phyloP scores from a whole-genome alignment of 2,888 invertebrate species.

The Standfussiana lucernea region DNA sequence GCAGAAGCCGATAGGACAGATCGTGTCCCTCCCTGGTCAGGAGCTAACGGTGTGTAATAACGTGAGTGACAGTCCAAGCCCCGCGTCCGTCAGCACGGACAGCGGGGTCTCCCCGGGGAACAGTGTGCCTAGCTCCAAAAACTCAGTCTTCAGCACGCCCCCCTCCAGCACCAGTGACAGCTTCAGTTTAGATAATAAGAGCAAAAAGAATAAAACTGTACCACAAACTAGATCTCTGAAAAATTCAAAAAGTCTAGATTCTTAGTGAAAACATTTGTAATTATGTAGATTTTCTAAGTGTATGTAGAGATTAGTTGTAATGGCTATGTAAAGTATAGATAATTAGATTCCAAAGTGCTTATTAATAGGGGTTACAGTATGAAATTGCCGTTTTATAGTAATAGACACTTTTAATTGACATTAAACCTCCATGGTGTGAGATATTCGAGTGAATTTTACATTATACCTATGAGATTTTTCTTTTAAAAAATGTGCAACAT shows the following conservation, averaged over 20 bases:
- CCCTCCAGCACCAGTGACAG: slow-evolving; percentile 75
- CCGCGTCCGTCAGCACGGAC: slow-evolving; percentile 86
- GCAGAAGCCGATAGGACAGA: slow-evolving; percentile 89
- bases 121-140: slow-evolving; percentile 84
- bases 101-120: slow-evolving; percentile 88
- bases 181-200: slow-evolving; percentile 79
- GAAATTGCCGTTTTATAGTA: too few species aligned
- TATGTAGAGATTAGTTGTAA: slow-evolving; percentile 85
- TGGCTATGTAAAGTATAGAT: slow-evolving; percentile 79
- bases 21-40: slow-evolving; percentile 86
- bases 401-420: too few species aligned
- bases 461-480: too few species aligned
- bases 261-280: slow-evolving; percentile 86
- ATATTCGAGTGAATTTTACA: too few species aligned
- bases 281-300: slow-evolving; percentile 91
- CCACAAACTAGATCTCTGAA: slow-evolving; percentile 84
- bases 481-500: too few species aligned
- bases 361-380: too few species aligned
- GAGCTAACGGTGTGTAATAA: slow-evolving; percentile 87
- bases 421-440: too few species aligned
- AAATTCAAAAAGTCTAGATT: slow-evolving; percentile 89
- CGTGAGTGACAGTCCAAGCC: slow-evolving; percentile 85
- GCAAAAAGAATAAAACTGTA: slow-evolving; percentile 82
- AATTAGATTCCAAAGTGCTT: slow-evolving; percentile 88
- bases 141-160: slow-evolving; percentile 81